Conservation (phyloP, 35 echinoderm and acorn worm genomes). For the Chiridota heheva region DNA sequence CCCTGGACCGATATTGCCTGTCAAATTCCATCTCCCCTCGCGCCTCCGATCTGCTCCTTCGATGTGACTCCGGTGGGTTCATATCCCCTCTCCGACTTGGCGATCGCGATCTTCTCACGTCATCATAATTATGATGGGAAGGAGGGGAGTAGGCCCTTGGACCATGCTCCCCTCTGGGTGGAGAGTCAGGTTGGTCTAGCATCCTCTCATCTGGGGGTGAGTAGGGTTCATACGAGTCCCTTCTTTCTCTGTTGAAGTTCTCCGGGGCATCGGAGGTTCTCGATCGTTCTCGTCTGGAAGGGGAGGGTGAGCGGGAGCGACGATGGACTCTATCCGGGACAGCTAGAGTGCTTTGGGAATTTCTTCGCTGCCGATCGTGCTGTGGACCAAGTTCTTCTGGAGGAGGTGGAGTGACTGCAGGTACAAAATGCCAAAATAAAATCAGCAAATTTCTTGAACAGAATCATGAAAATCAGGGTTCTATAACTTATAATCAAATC, state of each 20-base stretch:
- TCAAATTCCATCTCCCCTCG: slow-evolving; percentile 85
- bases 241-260: slow-evolving; percentile 12
- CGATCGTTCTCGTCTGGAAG: slow-evolving; percentile 55
- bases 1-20: slow-evolving; percentile 72
- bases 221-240: slow-evolving; percentile 50
- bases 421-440: slow-evolving; percentile 12
- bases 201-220: slow-evolving; percentile 25
- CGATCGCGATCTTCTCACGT: slow-evolving; percentile 71
- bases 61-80: slow-evolving; percentile 44
- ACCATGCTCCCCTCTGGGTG: slow-evolving; percentile 35
- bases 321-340: slow-evolving; percentile 67
- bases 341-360: slow-evolving; percentile 77
- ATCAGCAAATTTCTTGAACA: neutral
- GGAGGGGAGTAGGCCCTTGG: slow-evolving; percentile 70
- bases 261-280: slow-evolving; percentile 35
- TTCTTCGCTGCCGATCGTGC: slow-evolving; percentile 58
- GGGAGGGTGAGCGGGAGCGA: slow-evolving; percentile 70
- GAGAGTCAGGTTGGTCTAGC: slow-evolving; percentile 5
- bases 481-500: no score
- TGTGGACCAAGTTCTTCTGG: slow-evolving; percentile 64
- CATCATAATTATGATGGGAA: slow-evolving; percentile 50
- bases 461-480: neutral
- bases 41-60: slow-evolving; percentile 83
- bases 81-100: slow-evolving; percentile 59
- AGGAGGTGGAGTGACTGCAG: slow-evolving; percentile 73